Evolutionary conservation across 2,888 invertebrate species (phyloP), one percentile per base, ranked within the genome.

Genomic region (Aphodius granarius): DNA sequence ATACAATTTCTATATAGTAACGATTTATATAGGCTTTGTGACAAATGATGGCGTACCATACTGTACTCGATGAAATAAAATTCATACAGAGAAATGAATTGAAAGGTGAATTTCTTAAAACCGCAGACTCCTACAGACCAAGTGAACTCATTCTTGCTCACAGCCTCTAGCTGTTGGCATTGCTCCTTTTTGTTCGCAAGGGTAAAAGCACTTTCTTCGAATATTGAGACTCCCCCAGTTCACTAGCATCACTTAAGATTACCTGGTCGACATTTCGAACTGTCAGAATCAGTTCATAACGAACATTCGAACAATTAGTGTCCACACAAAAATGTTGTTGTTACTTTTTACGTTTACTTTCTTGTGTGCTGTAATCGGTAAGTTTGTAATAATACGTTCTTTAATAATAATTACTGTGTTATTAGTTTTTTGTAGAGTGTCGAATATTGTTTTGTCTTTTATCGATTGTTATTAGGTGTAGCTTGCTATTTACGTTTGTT

Each of bases 311-410:
- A 43, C 3, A 9, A 43, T 13, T 5, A 19, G 62, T 43, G 43
- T 63, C 16, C 9, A 4, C 16, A 73, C 64, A 71, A 73, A 71
- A 71, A 71, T 71, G 76, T 73, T 73, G 76, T 73, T 73, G 66
- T 66, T 66, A 63, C 15, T 77, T 70, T 72, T 74, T 62, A 5
- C 68, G 20, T 3, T 43, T 13, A 66, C 75, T 63, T 73, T 72
- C 23, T 17, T 73, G 17, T 6, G 23, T 20, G 18, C 72, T 22
- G 43, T 66, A 43, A 17, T 66, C 16, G 78, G 78, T 78, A 71
- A 78, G 78, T 66, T 17, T 63, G 15, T 5, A 21, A 16, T 18
- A 66, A 66, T 66, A 66, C 43, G 43, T 43, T 43, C 6, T 43
- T 43, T 43, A 43, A 43, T 13, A 43, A 43, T 43, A 43, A 43